Evolutionary conservation across 1,140 invertebrate species (phyloP).

Genomic region (Calosoma granatense): DNA sequence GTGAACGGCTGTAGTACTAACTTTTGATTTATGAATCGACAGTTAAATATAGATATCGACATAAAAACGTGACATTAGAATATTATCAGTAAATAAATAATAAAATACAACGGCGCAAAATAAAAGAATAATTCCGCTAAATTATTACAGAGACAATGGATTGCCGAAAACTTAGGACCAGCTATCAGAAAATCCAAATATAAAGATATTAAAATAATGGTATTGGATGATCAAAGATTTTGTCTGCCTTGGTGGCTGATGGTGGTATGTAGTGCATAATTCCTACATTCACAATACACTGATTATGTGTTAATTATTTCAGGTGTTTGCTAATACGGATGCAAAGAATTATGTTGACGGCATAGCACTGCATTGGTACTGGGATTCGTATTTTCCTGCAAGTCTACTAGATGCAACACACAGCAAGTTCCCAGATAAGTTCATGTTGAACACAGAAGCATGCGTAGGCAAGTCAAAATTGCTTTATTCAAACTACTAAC

Average conservation of each 20-base stretch:
- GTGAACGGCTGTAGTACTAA: too few relatives aligned
- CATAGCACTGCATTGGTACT: conserved; percentile 76
- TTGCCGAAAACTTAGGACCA: conserved; percentile 57
- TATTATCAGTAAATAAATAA: too few relatives aligned
- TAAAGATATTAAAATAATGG: conserved; percentile 49
- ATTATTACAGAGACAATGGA: conserved; percentile 47
- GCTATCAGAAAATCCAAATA: conserved; percentile 46
- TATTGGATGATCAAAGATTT: conserved; percentile 62
- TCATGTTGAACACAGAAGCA: conserved; percentile 71
- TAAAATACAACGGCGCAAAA: too few relatives aligned
- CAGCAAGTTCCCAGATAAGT: conserved; percentile 53
- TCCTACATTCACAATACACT: too few relatives aligned
- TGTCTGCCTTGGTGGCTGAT: conserved; percentile 52
- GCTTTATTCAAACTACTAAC: too few relatives aligned
- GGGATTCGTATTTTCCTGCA: conserved; percentile 45
- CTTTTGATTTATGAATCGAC: too few relatives aligned
- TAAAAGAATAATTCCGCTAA: too few relatives aligned
- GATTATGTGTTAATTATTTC: neutral
- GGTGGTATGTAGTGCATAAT: conserved; percentile 29
- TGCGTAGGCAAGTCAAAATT: conserved; percentile 49
- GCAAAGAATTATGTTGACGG: conserved; percentile 65
- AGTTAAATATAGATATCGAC: too few relatives aligned
- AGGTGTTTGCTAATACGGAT: neutral
- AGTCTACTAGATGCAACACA: conserved; percentile 43
- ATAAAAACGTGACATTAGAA: too few relatives aligned